A percentile compares a stretch with the other conserved stretches of the same genome.
Evolutionary conservation across 1,140 invertebrate genomes (phyloP).

Genomic region (Kradibia gibbosae): DNA sequence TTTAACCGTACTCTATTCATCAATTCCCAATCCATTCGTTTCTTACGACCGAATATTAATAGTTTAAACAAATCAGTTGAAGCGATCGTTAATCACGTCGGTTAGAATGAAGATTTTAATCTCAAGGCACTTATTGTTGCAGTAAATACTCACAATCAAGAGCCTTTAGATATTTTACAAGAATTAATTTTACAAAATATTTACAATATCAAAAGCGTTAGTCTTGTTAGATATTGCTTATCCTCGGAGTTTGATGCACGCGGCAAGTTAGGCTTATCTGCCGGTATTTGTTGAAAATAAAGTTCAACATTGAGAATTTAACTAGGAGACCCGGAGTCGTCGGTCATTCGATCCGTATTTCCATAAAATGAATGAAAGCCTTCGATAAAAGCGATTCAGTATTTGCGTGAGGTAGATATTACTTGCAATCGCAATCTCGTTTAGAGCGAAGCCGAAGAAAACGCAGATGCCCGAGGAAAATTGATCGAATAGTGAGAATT

Average conservation of each 20-base stretch:
- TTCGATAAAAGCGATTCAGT: background rate
- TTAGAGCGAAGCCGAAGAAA: conserved; percentile 3
- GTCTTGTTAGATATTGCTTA: too few species aligned
- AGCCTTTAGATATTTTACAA: background rate
- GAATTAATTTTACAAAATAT: background rate
- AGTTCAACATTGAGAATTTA: background rate
- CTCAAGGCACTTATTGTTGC: too few species aligned
- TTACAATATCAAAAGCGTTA: background rate
- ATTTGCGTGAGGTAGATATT: background rate
- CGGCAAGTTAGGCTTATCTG: background rate
- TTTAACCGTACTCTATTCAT: too few species aligned
- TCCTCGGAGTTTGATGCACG: background rate
- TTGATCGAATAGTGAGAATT: background rate
- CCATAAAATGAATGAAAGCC: background rate
- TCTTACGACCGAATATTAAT: too few species aligned
- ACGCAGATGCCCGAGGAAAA: background rate
- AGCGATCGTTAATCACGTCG: too few species aligned
- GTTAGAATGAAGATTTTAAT: too few species aligned
- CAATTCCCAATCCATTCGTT: too few species aligned
- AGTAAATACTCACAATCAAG: background rate
- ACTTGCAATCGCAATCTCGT: background rate
- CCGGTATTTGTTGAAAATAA: background rate
- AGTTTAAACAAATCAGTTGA: too few species aligned
- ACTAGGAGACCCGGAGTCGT: background rate
- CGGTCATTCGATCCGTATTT: background rate